Conservation (phyloP, 2,797 vertebrate species). For the Silurus lanzhouensis region DNA sequence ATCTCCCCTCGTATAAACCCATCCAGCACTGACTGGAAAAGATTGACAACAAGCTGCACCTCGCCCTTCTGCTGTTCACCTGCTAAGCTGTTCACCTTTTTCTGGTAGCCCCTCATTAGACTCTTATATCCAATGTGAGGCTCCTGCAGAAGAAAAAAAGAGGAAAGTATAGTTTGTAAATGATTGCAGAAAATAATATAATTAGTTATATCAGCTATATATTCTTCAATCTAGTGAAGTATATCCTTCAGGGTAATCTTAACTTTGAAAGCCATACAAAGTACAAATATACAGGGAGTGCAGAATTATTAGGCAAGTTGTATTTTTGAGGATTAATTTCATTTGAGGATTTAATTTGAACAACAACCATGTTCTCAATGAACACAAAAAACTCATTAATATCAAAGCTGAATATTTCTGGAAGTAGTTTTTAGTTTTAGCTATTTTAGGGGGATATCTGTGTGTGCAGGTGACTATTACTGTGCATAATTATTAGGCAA, state of each 20-base stretch:
- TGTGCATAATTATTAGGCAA: no score
- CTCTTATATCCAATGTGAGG: constrained; percentile 87
- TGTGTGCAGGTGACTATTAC: no score
- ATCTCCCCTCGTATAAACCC: constrained; percentile 90
- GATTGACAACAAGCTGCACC: constrained; percentile 91
- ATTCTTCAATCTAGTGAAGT: background rate
- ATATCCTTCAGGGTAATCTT: background rate
- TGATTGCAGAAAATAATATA: background rate
- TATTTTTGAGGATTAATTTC: no score
- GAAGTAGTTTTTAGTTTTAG: no score
- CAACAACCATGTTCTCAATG: no score
- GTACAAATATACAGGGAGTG: no score
- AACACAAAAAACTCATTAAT: no score
- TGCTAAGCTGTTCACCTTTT: constrained; percentile 84
- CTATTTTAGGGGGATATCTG: no score
- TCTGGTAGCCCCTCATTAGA: constrained; percentile 91
- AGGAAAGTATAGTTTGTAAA: background rate
- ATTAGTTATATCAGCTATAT: background rate
- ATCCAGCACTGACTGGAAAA: constrained; percentile 95
- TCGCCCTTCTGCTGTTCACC: constrained; percentile 84
- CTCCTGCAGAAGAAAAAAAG: constrained; percentile 62
- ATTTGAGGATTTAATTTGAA: no score
- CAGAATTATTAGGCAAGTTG: no score
- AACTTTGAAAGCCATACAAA: background rate
- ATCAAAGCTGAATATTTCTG: no score